Base-by-base conservation (phyloP, 2,888 invertebrate genomes). In the Drosophila picticornis region DNA sequence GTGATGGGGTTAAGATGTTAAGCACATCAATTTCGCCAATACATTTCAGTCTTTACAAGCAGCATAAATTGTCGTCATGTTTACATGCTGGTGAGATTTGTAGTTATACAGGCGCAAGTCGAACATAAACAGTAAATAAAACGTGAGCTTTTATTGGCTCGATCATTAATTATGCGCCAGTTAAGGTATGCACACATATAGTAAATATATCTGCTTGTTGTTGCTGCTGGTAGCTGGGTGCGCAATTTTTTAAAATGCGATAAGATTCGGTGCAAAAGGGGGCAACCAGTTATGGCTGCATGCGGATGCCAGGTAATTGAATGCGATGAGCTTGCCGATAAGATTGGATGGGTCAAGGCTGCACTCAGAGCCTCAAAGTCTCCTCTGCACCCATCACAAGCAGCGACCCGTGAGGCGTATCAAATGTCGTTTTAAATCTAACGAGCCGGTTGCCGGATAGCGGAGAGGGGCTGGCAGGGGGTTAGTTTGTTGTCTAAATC, bases 11-110 rank as follows among this genome's bases (percentile, higher is more conserved):
- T 77, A 73, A 64, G 29, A 27, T 22, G n/a, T 40, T 22, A 22
- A 22, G 48, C 59, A 51, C 67, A 69, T 84, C 72, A 77, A 78
- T 76, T 65, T 58, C 51, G 31, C 60, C 57, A 19, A 53, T 64
- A 72, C 77, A 72, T 68, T 77, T 75, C 56, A 67, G 76, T 31
- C 31, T 64, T 82, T 51, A 51, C 77, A 70, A 74, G 53, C 74
- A 77, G 77, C 84, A 88, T 84, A 88, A 84, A 88, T 88, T 86
- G 81, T 84, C 70, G 64, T 72, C 78, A 63, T 89, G 89, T 89
- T 81, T 83, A 81, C 81, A 80, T 60, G 53, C 48, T 22, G 51
- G 36, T 32, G 31, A 71, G 64, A 61, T 57, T 53, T 72, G 53
- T 56, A 29, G 56, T 36, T 22, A 43, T 65, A 52, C 68, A 60